Conservation (phyloP, 2,113 vertebrate genomes). For the Xenus cinereus region DNA sequence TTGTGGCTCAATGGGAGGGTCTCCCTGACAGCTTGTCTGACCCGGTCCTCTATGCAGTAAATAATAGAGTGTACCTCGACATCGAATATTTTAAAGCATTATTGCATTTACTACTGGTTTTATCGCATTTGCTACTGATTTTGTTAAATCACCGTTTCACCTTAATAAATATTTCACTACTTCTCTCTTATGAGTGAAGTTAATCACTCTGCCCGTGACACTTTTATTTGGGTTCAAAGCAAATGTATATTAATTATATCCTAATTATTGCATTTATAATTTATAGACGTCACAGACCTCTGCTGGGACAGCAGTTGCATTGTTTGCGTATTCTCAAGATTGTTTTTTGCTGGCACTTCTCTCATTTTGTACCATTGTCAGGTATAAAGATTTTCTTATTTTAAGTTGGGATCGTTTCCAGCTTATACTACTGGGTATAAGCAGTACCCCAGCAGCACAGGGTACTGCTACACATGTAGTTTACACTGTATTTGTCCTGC, state of each 20-base stretch:
- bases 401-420: neutral
- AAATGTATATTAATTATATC: neutral
- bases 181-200: too few species aligned
- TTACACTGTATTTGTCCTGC: neutral
- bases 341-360: neutral
- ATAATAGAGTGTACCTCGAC: too few species aligned
- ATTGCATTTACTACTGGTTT: too few species aligned
- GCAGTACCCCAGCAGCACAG: too few species aligned
- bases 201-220: too few species aligned
- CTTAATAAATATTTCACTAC: too few species aligned
- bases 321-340: neutral
- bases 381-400: neutral
- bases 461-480: neutral
- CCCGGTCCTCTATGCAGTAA: too few species aligned
- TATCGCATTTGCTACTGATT: too few species aligned
- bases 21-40: too few species aligned
- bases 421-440: neutral
- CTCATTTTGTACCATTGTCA: neutral
- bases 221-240: neutral
- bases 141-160: too few species aligned
- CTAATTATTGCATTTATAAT: neutral
- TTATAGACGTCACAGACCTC: neutral
- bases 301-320: neutral
- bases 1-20: too few species aligned
- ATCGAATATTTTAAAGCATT: too few species aligned